A percentile compares a stretch with the other conserved stretches of the same genome.
phyloP scores from a whole-genome alignment of 2,113 vertebrate genomes.

The Psophia crepitans region DNA sequence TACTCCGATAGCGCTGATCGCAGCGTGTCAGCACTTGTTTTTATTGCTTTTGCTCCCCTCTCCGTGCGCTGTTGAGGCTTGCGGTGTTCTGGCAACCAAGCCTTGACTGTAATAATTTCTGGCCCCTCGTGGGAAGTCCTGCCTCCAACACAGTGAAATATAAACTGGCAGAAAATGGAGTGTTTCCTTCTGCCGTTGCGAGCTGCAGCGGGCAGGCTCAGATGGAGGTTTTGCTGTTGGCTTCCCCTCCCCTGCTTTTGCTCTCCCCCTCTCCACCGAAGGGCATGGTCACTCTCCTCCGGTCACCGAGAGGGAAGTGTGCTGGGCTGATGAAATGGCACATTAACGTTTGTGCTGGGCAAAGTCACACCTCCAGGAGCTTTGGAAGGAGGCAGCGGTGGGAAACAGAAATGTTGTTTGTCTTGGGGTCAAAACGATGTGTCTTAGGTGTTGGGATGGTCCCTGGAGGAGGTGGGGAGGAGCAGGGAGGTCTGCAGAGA shows the following conservation, averaged over 20 bases:
- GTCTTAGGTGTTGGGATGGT: background rate
- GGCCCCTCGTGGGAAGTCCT: background rate
- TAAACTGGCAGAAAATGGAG: background rate
- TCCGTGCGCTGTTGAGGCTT: background rate
- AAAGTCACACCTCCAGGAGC: background rate
- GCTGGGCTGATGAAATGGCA: background rate
- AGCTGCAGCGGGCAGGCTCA: background rate
- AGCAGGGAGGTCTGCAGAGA: background rate
- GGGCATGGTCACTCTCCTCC: background rate
- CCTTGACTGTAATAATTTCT: background rate
- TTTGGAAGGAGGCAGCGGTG: background rate
- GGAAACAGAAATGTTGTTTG: background rate
- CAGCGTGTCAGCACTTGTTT: background rate
- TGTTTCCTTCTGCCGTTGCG: background rate
- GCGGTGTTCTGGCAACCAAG: background rate
- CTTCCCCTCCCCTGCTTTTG: background rate
- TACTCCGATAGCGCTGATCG: fast-evolving
- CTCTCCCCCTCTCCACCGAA: background rate
- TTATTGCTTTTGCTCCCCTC: background rate
- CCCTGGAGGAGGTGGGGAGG: background rate
- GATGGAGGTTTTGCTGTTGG: background rate
- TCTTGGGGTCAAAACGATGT: background rate
- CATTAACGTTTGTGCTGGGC: background rate
- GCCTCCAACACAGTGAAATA: background rate
- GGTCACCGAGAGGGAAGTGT: background rate